A percentile compares a stretch with the other conserved stretches of the same genome.
These are phyloP conservation scores for Poecilia latipinna DNA, from an alignment of 2,113 vertebrate species.

Conservation along the genomic window DNA sequence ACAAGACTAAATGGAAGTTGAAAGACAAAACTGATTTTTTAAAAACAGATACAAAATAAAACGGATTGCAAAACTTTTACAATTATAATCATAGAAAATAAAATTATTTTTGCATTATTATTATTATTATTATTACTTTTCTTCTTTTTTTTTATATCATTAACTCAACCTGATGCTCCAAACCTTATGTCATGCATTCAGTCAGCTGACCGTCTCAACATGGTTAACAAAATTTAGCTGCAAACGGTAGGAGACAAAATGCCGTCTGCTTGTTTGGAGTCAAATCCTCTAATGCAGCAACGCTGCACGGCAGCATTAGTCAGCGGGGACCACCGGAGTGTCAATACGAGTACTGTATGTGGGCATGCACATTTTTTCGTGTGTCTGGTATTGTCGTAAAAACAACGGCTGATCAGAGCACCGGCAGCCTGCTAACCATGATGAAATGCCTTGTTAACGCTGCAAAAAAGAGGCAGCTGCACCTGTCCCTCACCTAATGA, in stretches of 20 bases:
- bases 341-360: background rate
- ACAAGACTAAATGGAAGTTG: too few species aligned
- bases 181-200: background rate
- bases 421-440: slow-evolving; percentile 72
- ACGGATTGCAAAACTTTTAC: too few species aligned
- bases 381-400: slow-evolving; percentile 50
- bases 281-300: background rate
- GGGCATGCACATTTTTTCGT: background rate
- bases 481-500: slow-evolving; percentile 78
- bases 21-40: too few species aligned
- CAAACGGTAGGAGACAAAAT: background rate
- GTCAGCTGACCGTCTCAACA: background rate
- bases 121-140: too few species aligned
- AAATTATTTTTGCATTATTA: too few species aligned
- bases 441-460: slow-evolving; percentile 79
- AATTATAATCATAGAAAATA: too few species aligned
- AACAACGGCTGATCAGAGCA: slow-evolving; percentile 68
- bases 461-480: slow-evolving; percentile 73
- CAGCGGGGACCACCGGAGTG: background rate
- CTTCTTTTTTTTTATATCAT: background rate
- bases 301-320: background rate
- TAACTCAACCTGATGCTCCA: background rate
- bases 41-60: too few species aligned
- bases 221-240: background rate
- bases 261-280: background rate